Conservation (phyloP, 2,797 vertebrate species). For the Myoxocephalus aenaeus region DNA sequence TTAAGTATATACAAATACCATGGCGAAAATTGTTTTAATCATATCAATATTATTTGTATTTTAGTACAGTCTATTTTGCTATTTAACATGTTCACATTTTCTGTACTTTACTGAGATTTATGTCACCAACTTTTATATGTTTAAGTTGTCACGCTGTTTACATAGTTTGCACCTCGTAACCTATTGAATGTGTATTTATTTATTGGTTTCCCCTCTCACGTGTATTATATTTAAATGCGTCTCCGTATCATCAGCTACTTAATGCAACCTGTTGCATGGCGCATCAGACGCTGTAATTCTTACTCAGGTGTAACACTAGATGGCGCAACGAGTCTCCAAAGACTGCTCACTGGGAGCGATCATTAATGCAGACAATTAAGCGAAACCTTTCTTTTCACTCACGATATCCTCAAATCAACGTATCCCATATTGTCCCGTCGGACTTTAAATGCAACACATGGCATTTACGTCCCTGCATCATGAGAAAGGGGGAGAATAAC, state of each 20-base stretch:
- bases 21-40: neutral
- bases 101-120: neutral
- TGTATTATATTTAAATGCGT: neutral
- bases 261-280: slow-evolving; percentile 48
- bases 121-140: neutral
- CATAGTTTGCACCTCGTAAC: neutral
- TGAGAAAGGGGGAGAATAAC: slow-evolving; percentile 58
- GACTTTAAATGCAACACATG: slow-evolving; percentile 19
- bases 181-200: neutral
- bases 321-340: slow-evolving; percentile 53
- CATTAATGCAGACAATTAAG: slow-evolving; percentile 2
- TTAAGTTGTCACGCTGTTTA: neutral
- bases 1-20: neutral
- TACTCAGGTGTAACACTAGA: slow-evolving; percentile 47
- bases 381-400: slow-evolving; percentile 19
- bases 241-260: neutral
- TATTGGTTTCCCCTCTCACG: fast-evolving
- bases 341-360: neutral
- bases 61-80: neutral
- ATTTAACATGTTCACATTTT: neutral
- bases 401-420: slow-evolving; percentile 8
- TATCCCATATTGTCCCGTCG: neutral
- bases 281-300: neutral
- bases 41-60: neutral
- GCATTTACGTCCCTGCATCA: slow-evolving; percentile 15